Evolutionary conservation across 92 coral and sea anemone genomes (phyloP).

Genomic region (Diadumene lineata): DNA sequence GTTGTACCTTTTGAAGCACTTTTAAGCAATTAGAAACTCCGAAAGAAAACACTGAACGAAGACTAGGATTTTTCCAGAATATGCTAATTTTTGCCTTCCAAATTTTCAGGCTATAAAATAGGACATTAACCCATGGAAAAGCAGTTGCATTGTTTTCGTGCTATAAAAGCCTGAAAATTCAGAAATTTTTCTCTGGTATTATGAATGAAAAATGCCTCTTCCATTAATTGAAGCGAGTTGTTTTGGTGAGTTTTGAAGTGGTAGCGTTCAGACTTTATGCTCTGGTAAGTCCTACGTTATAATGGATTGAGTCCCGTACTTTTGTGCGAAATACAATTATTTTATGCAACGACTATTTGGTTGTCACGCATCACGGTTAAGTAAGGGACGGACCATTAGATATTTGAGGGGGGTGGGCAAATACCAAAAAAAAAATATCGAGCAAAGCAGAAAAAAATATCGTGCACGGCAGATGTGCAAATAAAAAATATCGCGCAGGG

Average conservation of each 20-base stretch:
- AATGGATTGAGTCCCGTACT: not conserved
- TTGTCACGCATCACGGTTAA: not conserved
- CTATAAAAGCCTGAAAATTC: not conserved
- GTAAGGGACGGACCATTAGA: no score
- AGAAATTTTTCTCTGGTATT: no score
- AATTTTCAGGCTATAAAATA: not conserved
- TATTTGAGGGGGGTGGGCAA: no score
- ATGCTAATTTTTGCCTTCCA: not conserved
- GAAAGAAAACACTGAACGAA: not conserved
- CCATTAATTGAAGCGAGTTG: no score
- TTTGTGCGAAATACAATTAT: slow-evolving; percentile 4
- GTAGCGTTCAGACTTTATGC: not conserved
- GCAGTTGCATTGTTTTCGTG: not conserved
- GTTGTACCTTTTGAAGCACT: not conserved
- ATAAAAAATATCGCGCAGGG: no score
- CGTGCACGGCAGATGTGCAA: no score
- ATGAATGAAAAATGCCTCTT: no score
- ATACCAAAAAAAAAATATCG: no score
- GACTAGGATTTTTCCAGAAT: not conserved
- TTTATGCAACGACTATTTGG: not conserved
- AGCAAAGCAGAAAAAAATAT: no score
- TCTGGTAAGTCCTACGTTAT: not conserved
- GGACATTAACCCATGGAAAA: not conserved
- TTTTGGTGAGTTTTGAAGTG: not conserved
- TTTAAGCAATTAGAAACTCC: not conserved